A percentile compares a stretch with the other conserved stretches of the same genome.
Evolutionary conservation across 2,797 vertebrate genomes (phyloP).

Genomic region (Periparus ater): DNA sequence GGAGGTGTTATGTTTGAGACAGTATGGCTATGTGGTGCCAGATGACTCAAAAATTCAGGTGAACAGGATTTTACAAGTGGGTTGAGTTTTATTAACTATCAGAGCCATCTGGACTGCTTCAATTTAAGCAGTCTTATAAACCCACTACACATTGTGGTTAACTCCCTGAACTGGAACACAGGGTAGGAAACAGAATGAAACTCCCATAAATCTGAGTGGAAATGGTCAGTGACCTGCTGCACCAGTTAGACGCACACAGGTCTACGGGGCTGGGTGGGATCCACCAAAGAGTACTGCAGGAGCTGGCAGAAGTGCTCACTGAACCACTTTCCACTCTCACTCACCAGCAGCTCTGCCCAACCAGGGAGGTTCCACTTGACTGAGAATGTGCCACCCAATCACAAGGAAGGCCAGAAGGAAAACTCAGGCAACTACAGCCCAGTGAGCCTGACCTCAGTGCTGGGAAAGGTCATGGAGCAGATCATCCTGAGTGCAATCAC

Average conservation of each 20-base stretch:
- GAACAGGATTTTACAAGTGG: not conserved
- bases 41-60: not conserved
- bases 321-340: not conserved
- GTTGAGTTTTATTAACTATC: not conserved
- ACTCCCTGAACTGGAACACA: not conserved
- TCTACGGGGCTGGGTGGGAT: not conserved
- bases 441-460: not conserved
- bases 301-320: not conserved
- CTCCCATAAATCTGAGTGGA: not conserved
- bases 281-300: too few relatives aligned
- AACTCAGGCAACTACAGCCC: not conserved
- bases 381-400: not conserved
- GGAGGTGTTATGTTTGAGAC: not conserved
- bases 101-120: not conserved
- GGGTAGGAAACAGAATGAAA: not conserved
- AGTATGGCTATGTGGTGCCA: not conserved
- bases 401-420: not conserved
- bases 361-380: too few relatives aligned
- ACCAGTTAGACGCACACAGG: not conserved
- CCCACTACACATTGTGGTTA: not conserved
- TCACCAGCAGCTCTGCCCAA: not conserved
- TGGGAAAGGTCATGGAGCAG: not conserved
- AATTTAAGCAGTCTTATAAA: not conserved
- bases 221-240: rapidly evolving
- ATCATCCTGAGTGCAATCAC: not conserved